phyloP scores from a whole-genome alignment of 2,113 vertebrate species.

The Anolis sagrei region DNA sequence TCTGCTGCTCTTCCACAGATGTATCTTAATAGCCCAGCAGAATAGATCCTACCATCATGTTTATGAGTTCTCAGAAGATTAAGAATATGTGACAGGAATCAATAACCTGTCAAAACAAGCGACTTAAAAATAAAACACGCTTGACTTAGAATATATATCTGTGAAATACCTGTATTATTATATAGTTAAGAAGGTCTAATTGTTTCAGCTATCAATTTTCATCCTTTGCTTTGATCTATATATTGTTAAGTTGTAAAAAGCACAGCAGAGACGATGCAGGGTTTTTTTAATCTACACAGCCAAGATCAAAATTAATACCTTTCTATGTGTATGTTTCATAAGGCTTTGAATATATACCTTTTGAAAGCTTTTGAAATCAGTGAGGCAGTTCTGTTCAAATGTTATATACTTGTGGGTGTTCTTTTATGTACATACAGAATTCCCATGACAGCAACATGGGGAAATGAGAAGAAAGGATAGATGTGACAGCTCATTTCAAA shows the following conservation, averaged over 20 bases:
- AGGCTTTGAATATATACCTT: not conserved
- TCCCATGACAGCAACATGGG: not conserved
- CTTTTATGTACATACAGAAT: not conserved
- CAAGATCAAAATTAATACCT: not conserved
- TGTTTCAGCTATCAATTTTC: constrained; percentile 8
- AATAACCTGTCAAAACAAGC: not conserved
- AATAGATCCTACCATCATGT: not conserved
- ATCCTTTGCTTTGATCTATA: not conserved
- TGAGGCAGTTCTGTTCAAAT: not conserved
- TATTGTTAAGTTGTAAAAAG: not conserved
- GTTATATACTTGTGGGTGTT: not conserved
- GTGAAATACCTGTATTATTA: not conserved
- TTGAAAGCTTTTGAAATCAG: not conserved
- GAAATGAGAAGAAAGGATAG: not conserved
- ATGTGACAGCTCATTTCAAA: not conserved
- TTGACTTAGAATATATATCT: not conserved
- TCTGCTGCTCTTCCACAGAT: too few relatives aligned
- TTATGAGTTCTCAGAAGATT: not conserved
- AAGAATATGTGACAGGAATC: not conserved
- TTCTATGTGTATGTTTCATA: not conserved
- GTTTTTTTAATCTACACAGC: not conserved
- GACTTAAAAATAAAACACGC: not conserved
- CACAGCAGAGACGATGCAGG: not conserved
- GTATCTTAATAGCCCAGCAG: not conserved
- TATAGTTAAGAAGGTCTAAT: not conserved